Evolutionary conservation across 2,797 vertebrate species (phyloP), one percentile per base, ranked within the genome.

Genomic region (Sebastes hubbsi): DNA sequence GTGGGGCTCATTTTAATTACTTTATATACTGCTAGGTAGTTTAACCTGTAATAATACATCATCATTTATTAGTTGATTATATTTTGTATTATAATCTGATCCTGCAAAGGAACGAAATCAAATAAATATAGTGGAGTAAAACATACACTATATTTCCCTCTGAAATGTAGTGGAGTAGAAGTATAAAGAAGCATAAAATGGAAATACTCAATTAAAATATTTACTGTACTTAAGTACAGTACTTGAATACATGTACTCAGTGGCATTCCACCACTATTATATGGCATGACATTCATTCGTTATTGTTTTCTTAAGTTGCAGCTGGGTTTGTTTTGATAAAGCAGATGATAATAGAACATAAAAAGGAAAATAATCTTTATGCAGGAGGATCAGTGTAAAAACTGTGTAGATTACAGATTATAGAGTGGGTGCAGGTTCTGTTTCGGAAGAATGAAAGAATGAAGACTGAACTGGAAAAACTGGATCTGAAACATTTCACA

Each of bases 241-340:
- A 46, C 42, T 46, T 18, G 7, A 58, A 25, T 58, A 58, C 14
- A 59, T 29, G 25, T 59, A 59, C 29, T 30, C 2, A 38, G 36
- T 14, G 0, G 0, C 16, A 46, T 46, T 46, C 42, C 42, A 46
- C 42, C 42, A 46, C 16, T 46, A 0, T 46, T 18, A 0, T 0
- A 46, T 46, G 38, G 14, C 38, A 42, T 46, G 14, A 29, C 63
- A 65, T 20, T 16, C 32, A 1, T 64, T 9, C 34, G 30, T 32
- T 68, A 46, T 46, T 52, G 64, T 66, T 46, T 65, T 65, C 16
- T n/a, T 34, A 20, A 61, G 1, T 42, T 64, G 2, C 29, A n/a
- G 59, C 61, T 5, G 13, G 7, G 66, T 10, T 32, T 59, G 16
- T 59, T 64, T 38, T 64, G 3, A 49, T 30, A 29, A 30, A 29